These are phyloP conservation scores for Phania funesta DNA, from an alignment of 2,888 invertebrate species.

Conservation along the genomic window DNA sequence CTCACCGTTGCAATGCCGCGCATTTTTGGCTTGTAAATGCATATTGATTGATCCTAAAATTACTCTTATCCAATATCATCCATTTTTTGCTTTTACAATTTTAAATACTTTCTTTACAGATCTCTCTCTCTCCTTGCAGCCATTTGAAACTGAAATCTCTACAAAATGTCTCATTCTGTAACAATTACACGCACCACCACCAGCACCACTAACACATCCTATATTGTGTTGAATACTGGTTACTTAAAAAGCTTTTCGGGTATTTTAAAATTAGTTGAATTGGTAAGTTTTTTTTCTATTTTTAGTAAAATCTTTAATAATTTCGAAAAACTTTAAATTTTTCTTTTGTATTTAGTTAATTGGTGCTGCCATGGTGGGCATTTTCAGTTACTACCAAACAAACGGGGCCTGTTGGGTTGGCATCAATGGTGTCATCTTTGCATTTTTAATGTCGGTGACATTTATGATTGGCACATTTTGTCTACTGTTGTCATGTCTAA, in stretches of 20 bases:
- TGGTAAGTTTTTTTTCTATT: slow-evolving; percentile 83
- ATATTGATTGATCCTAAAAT: too few relatives aligned
- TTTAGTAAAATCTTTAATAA: neutral
- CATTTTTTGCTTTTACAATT: neutral
- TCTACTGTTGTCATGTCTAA: slow-evolving; percentile 86
- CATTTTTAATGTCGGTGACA: slow-evolving; percentile 86
- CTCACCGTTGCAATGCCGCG: too few relatives aligned
- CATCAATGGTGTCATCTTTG: slow-evolving; percentile 43
- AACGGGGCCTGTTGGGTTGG: slow-evolving; percentile 17
- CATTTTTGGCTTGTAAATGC: too few relatives aligned
- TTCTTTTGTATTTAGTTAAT: slow-evolving; percentile 81
- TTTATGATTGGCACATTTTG: slow-evolving; percentile 91
- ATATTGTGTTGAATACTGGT: slow-evolving; percentile 89
- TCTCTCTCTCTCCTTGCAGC: neutral
- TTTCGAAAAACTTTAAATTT: neutral
- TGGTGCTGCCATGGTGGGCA: slow-evolving; percentile 87
- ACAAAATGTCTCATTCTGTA: slow-evolving; percentile 90
- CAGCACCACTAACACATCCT: slow-evolving; percentile 87
- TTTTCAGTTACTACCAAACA: slow-evolving; percentile 75
- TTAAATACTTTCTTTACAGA: slow-evolving; percentile 1
- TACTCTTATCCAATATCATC: too few relatives aligned
- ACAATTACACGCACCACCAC: slow-evolving; percentile 94
- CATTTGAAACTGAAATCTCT: neutral
- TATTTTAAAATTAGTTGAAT: slow-evolving; percentile 88
- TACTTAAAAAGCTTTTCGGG: slow-evolving; percentile 90